A percentile compares a stretch with the other conserved stretches of the same genome.
These are phyloP conservation scores for Drosophila helvetica DNA, from an alignment of 2,888 invertebrate genomes.

Conservation along the genomic window DNA sequence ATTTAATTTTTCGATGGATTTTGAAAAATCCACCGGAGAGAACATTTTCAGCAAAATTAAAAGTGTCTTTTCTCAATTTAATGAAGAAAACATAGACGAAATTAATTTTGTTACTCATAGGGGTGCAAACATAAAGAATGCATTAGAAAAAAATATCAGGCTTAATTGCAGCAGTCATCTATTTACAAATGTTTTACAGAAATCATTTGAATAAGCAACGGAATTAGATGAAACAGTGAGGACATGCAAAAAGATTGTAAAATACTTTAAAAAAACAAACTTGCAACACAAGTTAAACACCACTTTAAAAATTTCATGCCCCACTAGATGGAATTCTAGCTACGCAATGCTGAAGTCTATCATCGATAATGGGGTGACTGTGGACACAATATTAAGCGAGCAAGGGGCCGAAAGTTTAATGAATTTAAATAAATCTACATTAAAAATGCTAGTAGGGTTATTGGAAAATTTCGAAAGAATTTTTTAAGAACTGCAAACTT, in stretches of 20 bases:
- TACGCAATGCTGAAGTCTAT: constrained; percentile 37
- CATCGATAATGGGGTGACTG: constrained; percentile 24
- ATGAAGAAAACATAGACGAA: neutral
- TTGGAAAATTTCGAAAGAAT: constrained; percentile 36
- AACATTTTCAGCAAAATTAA: constrained; percentile 16
- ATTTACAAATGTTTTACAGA: no score
- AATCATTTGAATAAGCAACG: no score
- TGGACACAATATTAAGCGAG: constrained; percentile 26
- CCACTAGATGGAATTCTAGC: constrained; percentile 38
- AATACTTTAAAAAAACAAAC: constrained; percentile 40
- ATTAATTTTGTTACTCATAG: constrained; percentile 18
- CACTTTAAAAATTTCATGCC: constrained; percentile 33
- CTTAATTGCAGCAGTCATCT: no score
- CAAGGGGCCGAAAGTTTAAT: constrained; percentile 28
- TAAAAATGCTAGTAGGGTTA: no score
- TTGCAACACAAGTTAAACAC: constrained; percentile 31
- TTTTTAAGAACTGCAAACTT: constrained; percentile 36
- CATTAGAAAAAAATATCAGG: no score
- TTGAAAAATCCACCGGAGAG: constrained; percentile 9
- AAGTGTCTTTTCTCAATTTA: neutral
- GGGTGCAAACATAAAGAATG: constrained; percentile 13
- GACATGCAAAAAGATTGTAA: no score
- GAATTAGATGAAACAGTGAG: no score
- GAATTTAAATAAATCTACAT: no score
- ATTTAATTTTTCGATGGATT: constrained; percentile 21